Conservation (phyloP, 2,113 vertebrate species). For the Neoarius graeffei region DNA sequence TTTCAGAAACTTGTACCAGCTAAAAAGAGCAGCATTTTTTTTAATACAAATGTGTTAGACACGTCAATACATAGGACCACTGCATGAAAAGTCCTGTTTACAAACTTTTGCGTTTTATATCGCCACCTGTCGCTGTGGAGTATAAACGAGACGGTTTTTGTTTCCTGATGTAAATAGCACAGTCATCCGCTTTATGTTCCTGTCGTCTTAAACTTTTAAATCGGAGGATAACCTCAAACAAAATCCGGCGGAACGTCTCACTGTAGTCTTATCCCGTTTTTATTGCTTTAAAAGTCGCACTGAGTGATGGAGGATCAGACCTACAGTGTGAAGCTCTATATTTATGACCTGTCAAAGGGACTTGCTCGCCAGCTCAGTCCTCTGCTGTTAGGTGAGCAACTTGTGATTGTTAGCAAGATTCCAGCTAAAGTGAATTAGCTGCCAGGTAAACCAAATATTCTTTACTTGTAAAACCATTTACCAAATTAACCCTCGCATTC, state of each 20-base stretch:
- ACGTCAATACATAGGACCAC: neutral
- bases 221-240: too few relatives aligned
- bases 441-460: neutral
- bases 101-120: neutral
- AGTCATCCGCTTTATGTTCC: neutral
- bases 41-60: neutral
- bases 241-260: too few relatives aligned
- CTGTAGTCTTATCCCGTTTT: too few relatives aligned
- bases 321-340: conserved; percentile 83
- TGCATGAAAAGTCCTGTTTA: neutral
- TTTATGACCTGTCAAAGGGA: conserved; percentile 93
- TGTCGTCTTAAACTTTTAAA: neutral
- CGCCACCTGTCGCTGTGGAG: conserved; percentile 18
- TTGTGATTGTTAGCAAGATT: neutral
- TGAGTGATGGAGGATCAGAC: conserved; percentile 59
- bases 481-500: conserved; percentile 31
- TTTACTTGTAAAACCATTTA: neutral
- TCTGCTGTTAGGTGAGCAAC: conserved; percentile 84
- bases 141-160: neutral
- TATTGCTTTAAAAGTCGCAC: neutral
- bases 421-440: neutral
- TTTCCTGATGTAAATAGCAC: conserved; percentile 14
- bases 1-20: too few relatives aligned
- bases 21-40: neutral
- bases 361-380: conserved; percentile 89